A percentile compares a stretch with the other conserved stretches of the same genome.
Conservation (phyloP, 2,113 vertebrate genomes). For the Typhlomys cinereus region DNA sequence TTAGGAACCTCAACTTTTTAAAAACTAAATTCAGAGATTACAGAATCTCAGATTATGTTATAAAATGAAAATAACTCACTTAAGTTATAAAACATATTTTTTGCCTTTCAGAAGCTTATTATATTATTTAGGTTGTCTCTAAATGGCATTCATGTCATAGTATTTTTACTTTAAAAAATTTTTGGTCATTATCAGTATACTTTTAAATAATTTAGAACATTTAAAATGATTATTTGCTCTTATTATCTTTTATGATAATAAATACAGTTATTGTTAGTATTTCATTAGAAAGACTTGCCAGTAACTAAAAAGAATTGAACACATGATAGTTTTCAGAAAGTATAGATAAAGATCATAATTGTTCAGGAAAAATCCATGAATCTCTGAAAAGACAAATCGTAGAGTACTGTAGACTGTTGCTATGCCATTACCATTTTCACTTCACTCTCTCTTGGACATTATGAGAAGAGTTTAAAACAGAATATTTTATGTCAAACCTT, state of each 20-base stretch:
- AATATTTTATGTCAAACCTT: not conserved
- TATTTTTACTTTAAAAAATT: conserved; percentile 9
- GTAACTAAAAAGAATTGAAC: not conserved
- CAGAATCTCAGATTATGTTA: not conserved
- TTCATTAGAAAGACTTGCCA: not conserved
- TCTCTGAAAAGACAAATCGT: not conserved
- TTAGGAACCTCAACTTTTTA: not conserved
- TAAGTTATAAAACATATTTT: not conserved
- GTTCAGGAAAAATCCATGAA: not conserved
- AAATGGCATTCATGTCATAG: not conserved
- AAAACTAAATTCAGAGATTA: not conserved
- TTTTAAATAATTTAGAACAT: not conserved
- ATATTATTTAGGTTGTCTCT: not conserved
- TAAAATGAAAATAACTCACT: not conserved
- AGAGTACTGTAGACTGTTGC: not conserved
- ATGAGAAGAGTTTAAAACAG: not conserved
- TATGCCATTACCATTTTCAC: not conserved
- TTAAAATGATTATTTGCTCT: not conserved
- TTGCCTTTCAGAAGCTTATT: not conserved
- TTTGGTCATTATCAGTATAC: not conserved
- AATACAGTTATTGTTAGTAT: not conserved
- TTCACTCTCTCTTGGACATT: not conserved
- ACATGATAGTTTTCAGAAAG: not conserved
- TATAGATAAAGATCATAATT: not conserved
- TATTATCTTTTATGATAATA: not conserved